Base-by-base conservation (phyloP, 2,113 vertebrate species). In the Notarius lentiginosus region DNA sequence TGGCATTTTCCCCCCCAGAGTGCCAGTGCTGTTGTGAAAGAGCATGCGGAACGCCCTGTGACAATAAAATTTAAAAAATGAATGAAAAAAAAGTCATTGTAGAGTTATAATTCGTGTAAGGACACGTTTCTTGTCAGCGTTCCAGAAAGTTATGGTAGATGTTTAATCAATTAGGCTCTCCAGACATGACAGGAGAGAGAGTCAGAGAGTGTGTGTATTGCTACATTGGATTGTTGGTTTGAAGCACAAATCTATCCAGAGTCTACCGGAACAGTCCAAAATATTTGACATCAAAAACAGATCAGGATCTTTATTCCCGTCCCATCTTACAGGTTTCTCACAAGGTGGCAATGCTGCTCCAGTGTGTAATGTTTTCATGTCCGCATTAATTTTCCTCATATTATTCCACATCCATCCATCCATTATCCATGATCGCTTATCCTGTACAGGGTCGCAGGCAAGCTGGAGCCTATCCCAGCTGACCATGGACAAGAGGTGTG, bases 1-100 rank as follows among this genome's bases (percentile, higher is more conserved):
- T 95, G 94, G 86, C 91, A 91, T 88, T 91, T 93, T 92, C 92
- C 90, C 88, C 30, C 9, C 70, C 20, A 87, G 77, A 66, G 85
- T 92, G 89, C 92, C 83, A 63, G 81, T 79, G 89, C 79, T 87
- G 87, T 87, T 90, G 88, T 88, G 86, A 85, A 86, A 79, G 88
- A 68, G 76, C 84, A 60, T 87, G 70, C 61, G 1, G 34, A 72
- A 85, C 24, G 70, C 87, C 58, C n/a, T 60, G 34, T 5, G 55
- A 88, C 86, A 85, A 72, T 53, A 63, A 22, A 49, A 81, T 58
- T 10, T 49, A 15, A 56, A 4, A 55, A 17, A 83, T 24, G 41
- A 86, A 1, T 24, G 11, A 22, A 82, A 73, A 89, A 84, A 76
- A 41, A 72, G 53, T 18, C 77, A 79, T 81, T 89, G 84, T 49